These are phyloP conservation scores for Trinorchestia longiramus DNA, from an alignment of 1,140 invertebrate genomes.

Conservation along the genomic window DNA sequence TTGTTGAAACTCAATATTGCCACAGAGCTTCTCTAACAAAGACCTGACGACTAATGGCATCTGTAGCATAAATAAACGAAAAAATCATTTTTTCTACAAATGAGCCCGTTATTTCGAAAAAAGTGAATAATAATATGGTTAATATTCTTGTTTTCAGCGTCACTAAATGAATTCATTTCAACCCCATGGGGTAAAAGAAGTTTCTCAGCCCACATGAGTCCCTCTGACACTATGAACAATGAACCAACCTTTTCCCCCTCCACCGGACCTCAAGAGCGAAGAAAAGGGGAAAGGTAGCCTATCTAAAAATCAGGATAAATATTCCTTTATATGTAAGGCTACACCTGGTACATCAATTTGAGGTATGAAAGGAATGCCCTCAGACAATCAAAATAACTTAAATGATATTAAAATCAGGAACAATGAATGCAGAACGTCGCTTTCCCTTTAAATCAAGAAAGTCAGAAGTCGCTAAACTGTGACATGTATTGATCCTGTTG, in stretches of 20 bases:
- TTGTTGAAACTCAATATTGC: neutral
- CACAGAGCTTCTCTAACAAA: too few species aligned
- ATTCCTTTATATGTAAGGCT: neutral
- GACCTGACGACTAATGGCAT: neutral
- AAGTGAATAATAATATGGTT: neutral
- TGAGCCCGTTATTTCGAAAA: too few species aligned
- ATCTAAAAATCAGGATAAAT: neutral
- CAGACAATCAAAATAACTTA: neutral
- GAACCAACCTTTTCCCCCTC: neutral
- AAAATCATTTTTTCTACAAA: too few species aligned
- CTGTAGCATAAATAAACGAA: neutral
- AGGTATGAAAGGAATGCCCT: neutral
- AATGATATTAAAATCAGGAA: neutral
- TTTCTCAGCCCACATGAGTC: neutral
- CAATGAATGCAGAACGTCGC: too few species aligned
- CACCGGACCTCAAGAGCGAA: neutral
- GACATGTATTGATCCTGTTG: neutral
- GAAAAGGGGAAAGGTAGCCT: neutral
- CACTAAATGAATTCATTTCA: neutral
- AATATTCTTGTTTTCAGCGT: neutral
- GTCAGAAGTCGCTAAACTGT: neutral
- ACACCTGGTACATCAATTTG: neutral
- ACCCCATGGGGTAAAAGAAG: neutral
- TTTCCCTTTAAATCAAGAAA: too few species aligned
- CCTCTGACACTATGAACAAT: neutral